Evolutionary conservation across 1,140 invertebrate genomes (phyloP), one percentile per base, ranked within the genome.

Genomic region (Calosoma granatense): DNA sequence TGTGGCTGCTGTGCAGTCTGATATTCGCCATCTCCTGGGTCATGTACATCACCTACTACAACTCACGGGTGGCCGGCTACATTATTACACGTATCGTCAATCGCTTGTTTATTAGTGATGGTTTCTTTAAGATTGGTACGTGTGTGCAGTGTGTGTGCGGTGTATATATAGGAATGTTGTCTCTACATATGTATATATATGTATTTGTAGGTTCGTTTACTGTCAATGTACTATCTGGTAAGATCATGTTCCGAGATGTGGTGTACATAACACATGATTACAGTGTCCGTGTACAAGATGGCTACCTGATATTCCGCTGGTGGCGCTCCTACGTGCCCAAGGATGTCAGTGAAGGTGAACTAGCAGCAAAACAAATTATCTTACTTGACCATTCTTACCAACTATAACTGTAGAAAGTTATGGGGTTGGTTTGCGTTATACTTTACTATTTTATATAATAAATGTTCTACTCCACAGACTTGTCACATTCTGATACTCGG

Each of bases 241-340:
- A 98, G 78, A 89, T 98, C 39, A 99, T 99, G 96, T 97, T 98
- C 76, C 80, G 94, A 61, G 93, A 98, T 78, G 82, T 98, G 67
- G 86, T 92, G 53, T 96, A 92, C 64, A 90, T 97, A 39, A 96
- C 90, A 51, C 88, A 94, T 74, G 95, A 99, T 76, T 97, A 91
- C 72, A 91, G 90, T 26, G 70, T 97, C 36, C 80, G 94, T 63
- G 83, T 97, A 59, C 94, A 98, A 75, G 95, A 98, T 81, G 97
- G 95, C 3, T 98, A 93, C 81, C 78, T 96, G 54, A 95, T 97
- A 75, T 97, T 98, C 75, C 80, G 93, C 59, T 98, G 94, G 91
- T 98, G 94, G 94, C 79, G 89, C 61, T 88, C 90, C 51, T 97
- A 97, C 73, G 86, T 94, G 59, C 90, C 90, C 43, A 95, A 94